These are phyloP conservation scores for Sebastiscus albofasciatus DNA, from an alignment of 2,797 vertebrate species.

Conservation along the genomic window DNA sequence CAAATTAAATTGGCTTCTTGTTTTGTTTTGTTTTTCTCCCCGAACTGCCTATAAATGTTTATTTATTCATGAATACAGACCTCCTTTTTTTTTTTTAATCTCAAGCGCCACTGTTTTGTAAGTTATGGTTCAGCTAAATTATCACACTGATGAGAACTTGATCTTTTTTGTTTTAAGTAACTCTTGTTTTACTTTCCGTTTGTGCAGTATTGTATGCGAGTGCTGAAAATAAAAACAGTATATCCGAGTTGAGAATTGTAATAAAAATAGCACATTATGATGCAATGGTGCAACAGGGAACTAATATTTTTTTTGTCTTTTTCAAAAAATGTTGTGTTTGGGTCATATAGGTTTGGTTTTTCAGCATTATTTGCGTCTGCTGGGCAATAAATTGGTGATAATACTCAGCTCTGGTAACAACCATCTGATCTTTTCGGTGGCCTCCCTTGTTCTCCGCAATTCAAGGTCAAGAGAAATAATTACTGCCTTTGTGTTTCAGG, in stretches of 20 bases:
- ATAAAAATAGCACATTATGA: conserved; percentile 51
- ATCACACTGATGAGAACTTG: conserved; percentile 44
- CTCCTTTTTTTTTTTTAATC: conserved; percentile 36
- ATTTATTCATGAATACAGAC: conserved; percentile 49
- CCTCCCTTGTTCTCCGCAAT: not conserved
- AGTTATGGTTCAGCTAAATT: conserved; percentile 42
- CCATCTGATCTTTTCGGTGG: conserved; percentile 13
- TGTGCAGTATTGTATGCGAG: conserved; percentile 74
- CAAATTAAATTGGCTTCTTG: conserved; percentile 1
- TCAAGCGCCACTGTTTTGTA: conserved; percentile 38
- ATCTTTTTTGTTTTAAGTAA: conserved; percentile 25
- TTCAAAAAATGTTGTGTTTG: conserved; percentile 33
- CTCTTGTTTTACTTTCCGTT: conserved; percentile 55
- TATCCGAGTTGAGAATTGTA: conserved; percentile 43
- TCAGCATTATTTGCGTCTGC: conserved; percentile 44
- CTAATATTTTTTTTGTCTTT: conserved; percentile 32
- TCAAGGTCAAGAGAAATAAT: conserved; percentile 25
- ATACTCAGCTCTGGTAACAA: conserved; percentile 24
- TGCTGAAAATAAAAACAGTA: conserved; percentile 37
- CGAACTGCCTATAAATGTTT: conserved; percentile 51
- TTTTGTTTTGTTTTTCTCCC: not conserved
- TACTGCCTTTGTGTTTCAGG: conserved; percentile 43
- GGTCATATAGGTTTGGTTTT: conserved; percentile 25
- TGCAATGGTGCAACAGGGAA: conserved; percentile 49
- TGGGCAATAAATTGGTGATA: conserved; percentile 51